A percentile compares a stretch with the other conserved stretches of the same genome.
These are phyloP conservation scores for Lordiphosa collinella DNA, from an alignment of 1,140 invertebrate genomes.

Conservation along the genomic window DNA sequence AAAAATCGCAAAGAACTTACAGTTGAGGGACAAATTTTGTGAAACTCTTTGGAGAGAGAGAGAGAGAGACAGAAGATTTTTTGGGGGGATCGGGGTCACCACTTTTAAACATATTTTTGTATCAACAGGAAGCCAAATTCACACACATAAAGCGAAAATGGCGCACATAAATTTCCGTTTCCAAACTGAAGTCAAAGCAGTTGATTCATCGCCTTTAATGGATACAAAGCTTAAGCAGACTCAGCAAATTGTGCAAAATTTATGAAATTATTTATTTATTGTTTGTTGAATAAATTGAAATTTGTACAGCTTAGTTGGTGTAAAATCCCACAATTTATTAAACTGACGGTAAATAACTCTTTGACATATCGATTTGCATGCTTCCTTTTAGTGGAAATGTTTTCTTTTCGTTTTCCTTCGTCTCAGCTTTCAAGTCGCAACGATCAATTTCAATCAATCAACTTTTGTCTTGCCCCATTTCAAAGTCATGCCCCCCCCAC, in stretches of 20 bases:
- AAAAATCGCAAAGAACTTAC: slow-evolving; percentile 24
- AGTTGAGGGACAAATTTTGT: slow-evolving; percentile 15
- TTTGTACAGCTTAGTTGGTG: slow-evolving; percentile 1
- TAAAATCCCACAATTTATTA: slow-evolving; percentile 13
- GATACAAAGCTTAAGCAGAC: slow-evolving; percentile 56
- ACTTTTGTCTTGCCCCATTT: slow-evolving; percentile 37
- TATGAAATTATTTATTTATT: too few relatives aligned
- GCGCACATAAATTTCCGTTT: slow-evolving; percentile 67
- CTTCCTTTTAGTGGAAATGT: slow-evolving; percentile 6
- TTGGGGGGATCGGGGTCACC: slow-evolving; percentile 4
- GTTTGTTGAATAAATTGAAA: too few relatives aligned
- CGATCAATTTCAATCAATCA: slow-evolving; percentile 78
- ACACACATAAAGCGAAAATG: slow-evolving; percentile 50
- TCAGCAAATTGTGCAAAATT: slow-evolving; percentile 32
- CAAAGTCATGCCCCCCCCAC: slow-evolving; percentile 39
- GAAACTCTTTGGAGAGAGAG: neutral
- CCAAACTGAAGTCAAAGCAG: slow-evolving; percentile 55
- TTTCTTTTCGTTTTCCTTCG: too few relatives aligned
- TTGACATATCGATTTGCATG: slow-evolving; percentile 65
- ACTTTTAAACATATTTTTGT: slow-evolving; percentile 4
- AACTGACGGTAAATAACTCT: too few relatives aligned
- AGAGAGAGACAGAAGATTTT: neutral
- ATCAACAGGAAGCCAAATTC: slow-evolving; percentile 69
- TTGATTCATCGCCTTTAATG: slow-evolving; percentile 75
- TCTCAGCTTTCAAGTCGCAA: too few relatives aligned